These are phyloP conservation scores for Apis cerana DNA, from an alignment of 1,140 invertebrate genomes.

Conservation along the genomic window DNA sequence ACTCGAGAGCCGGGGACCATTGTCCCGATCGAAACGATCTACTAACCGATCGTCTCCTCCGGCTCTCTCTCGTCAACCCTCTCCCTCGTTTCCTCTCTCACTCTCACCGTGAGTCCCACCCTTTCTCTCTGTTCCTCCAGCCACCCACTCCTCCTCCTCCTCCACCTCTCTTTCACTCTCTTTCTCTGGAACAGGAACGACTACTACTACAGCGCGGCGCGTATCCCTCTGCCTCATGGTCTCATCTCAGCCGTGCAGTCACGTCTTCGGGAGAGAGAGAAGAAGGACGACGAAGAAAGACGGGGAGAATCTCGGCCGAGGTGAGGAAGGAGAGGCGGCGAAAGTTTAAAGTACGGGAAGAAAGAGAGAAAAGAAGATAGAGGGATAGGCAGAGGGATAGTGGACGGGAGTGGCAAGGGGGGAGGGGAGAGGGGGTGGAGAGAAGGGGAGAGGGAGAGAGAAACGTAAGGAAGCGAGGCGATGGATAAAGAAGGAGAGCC, in stretches of 20 bases:
- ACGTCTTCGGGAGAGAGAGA: slow-evolving; percentile 53
- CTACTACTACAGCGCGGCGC: slow-evolving; percentile 28
- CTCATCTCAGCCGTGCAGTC: slow-evolving; percentile 63
- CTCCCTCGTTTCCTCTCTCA: slow-evolving; percentile 42
- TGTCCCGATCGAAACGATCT: slow-evolving; percentile 64
- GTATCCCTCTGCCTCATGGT: slow-evolving; percentile 57
- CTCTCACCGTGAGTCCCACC: slow-evolving; percentile 45
- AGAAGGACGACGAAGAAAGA: slow-evolving; percentile 37
- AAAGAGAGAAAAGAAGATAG: slow-evolving; percentile 52
- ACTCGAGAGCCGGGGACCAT: slow-evolving; percentile 52
- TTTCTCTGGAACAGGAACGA: slow-evolving; percentile 15
- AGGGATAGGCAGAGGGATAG: slow-evolving; percentile 44
- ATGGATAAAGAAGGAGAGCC: slow-evolving; percentile 51
- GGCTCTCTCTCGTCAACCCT: slow-evolving; percentile 56
- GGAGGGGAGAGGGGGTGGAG: slow-evolving; percentile 38
- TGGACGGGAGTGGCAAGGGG: slow-evolving; percentile 52
- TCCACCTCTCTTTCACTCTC: slow-evolving; percentile 49
- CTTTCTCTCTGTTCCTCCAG: neutral
- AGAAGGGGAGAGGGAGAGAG: slow-evolving; percentile 29
- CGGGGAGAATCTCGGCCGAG: slow-evolving; percentile 44
- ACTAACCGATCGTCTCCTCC: slow-evolving; percentile 68
- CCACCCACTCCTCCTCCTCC: neutral
- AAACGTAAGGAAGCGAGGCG: slow-evolving; percentile 30
- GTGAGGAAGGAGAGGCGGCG: slow-evolving; percentile 35
- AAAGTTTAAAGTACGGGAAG: slow-evolving; percentile 59